These are phyloP conservation scores for Neoaliturus tenellus DNA, from an alignment of 2,888 invertebrate genomes.

Conservation along the genomic window DNA sequence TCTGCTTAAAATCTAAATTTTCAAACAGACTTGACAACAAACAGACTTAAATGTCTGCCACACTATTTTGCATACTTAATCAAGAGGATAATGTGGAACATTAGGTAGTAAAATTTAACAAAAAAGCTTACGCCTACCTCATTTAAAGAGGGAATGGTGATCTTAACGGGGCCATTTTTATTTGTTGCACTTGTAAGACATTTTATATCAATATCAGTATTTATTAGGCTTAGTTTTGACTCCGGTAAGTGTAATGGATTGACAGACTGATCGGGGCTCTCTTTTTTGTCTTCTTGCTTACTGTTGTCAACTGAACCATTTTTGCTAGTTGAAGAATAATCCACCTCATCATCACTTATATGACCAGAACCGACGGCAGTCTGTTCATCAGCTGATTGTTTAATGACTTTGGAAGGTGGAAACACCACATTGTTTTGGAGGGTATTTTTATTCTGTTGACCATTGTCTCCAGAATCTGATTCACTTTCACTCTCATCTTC, in stretches of 20 bases:
- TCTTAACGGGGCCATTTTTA: conserved; percentile 53
- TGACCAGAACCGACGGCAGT: background rate
- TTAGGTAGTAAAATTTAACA: too few species aligned
- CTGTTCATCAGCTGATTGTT: too few species aligned
- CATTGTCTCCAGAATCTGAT: conserved; percentile 57
- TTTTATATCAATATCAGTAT: conserved; percentile 36
- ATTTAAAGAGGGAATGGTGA: conserved; percentile 54
- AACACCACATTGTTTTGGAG: background rate
- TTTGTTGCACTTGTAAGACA: conserved; percentile 32
- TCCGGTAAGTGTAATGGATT: conserved; percentile 45
- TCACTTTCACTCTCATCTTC: conserved; percentile 73
- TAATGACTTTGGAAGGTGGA: background rate
- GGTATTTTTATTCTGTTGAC: conserved; percentile 69
- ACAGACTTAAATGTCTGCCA: too few species aligned
- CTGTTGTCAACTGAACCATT: background rate
- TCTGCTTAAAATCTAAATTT: too few species aligned
- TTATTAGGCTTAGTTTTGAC: conserved; percentile 41
- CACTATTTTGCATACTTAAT: too few species aligned
- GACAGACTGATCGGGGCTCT: background rate
- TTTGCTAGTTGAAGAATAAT: background rate
- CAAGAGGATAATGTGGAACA: too few species aligned
- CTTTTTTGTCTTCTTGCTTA: conserved; percentile 73
- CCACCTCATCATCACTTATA: conserved; percentile 51
- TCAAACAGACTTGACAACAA: too few species aligned
- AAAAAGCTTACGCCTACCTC: background rate